phyloP scores from a whole-genome alignment of 1,140 invertebrate genomes.

The Nasonia giraulti region DNA sequence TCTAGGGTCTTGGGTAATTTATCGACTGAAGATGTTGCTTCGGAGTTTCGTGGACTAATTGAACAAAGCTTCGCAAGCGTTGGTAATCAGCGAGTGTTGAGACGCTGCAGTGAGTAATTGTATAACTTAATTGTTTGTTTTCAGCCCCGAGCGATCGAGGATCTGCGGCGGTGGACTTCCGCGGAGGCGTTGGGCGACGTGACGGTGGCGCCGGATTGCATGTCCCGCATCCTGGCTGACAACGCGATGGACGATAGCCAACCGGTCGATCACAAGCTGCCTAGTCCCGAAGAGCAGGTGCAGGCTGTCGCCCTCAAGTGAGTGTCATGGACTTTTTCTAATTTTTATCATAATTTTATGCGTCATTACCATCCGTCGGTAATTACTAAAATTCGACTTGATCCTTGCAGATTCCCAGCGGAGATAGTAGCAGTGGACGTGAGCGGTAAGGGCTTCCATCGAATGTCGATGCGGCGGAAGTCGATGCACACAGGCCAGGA shows the following conservation, averaged over 20 bases:
- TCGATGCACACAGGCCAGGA: slow-evolving; percentile 78
- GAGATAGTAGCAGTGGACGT: slow-evolving; percentile 91
- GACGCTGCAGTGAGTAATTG: neutral
- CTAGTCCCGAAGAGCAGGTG: slow-evolving; percentile 88
- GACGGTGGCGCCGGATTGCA: slow-evolving; percentile 84
- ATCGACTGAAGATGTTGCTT: neutral
- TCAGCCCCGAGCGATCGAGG: slow-evolving; percentile 87
- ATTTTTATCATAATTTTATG: too few relatives aligned
- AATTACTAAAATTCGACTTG: neutral
- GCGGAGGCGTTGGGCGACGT: slow-evolving; percentile 87
- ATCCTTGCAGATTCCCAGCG: slow-evolving; percentile 83
- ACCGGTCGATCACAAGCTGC: slow-evolving; percentile 86
- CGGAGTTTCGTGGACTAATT: neutral
- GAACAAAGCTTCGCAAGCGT: neutral
- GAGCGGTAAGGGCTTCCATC: slow-evolving; percentile 87
- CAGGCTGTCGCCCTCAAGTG: slow-evolving; percentile 86
- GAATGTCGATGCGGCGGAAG: slow-evolving; percentile 88
- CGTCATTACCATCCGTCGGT: neutral
- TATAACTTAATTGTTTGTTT: slow-evolving; percentile 50
- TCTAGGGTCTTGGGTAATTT: neutral
- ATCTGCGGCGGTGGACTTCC: slow-evolving; percentile 88
- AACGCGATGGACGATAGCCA: slow-evolving; percentile 85
- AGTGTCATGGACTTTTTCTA: neutral
- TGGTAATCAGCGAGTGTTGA: neutral
- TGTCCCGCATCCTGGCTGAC: slow-evolving; percentile 79